A percentile compares a stretch with the other conserved stretches of the same genome.
phyloP scores from a whole-genome alignment of 1,140 invertebrate genomes.

The Ips nitidus region DNA sequence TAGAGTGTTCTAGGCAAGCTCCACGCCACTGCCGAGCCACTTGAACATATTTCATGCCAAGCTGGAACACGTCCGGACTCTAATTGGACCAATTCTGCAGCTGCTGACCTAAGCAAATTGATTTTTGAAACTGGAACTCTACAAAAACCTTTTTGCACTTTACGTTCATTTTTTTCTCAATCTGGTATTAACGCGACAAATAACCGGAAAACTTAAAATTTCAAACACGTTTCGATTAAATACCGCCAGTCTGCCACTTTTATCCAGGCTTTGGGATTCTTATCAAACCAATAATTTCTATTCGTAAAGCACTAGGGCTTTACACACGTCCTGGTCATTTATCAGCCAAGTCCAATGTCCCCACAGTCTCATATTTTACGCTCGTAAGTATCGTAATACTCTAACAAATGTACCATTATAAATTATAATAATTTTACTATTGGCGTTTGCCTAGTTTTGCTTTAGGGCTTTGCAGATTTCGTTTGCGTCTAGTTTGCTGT shows the following conservation, averaged over 20 bases:
- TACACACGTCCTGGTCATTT: conserved; percentile 32
- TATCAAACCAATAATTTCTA: conserved; percentile 35
- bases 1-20: no score
- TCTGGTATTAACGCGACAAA: no score
- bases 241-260: conserved; percentile 16
- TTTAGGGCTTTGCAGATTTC: neutral
- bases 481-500: no score
- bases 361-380: conserved; percentile 25
- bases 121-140: conserved; percentile 21
- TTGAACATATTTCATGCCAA: conserved; percentile 21
- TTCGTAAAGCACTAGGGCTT: conserved; percentile 28
- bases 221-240: conserved; percentile 24
- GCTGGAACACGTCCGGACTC: conserved; percentile 10
- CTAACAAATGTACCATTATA: conserved; percentile 21
- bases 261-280: conserved; percentile 23
- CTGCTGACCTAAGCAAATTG: conserved; percentile 30
- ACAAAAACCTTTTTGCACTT: neutral
- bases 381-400: conserved; percentile 28
- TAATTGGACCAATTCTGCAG: conserved; percentile 29
- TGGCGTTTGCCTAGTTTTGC: neutral
- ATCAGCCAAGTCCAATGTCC: conserved; percentile 24
- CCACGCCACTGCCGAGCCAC: neutral
- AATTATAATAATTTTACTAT: conserved; percentile 9
- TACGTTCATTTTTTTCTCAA: neutral
- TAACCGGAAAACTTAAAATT: conserved; percentile 9